Base-by-base conservation (phyloP, 2,113 vertebrate species). In the Orthochromis indermauri region DNA sequence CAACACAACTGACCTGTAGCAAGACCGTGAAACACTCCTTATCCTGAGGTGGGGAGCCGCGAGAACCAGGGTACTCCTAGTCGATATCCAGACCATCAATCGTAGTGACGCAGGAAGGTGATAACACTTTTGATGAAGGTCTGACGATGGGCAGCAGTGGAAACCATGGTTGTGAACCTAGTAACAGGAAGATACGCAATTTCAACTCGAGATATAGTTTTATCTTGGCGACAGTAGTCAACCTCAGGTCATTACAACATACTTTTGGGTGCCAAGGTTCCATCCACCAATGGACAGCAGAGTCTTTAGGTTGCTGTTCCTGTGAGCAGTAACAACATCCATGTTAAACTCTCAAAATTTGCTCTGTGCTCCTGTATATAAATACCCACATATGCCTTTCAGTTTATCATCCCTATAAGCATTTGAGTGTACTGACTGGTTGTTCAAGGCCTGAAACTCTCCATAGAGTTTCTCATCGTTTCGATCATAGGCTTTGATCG, bases 191-290 rank as follows among this genome's bases (percentile, higher is more conserved):
- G 21, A 66, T 19, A 45, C 35, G 40, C 28, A 93, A 55, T 1
- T 83, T 81, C n/a, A 35, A 47, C 21, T 21, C 1, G 26, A 61
- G 12, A 4, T 14, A 21, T 33, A 79, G 31, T 4, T 21, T 61
- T 6, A 16, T 84, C 8, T 68, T 54, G 49, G 12, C 17, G 3
- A 61, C 13, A 68, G 13, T 33, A 47, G 6, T 55, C 26, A 86
- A 40, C 10, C 24, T 80, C 3, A 21, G 54, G 14, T 63, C n/a
- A 68, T 68, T 37, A 68, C 33, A 37, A 13, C 19, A 95, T 91
- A 96, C 96, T 96, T 96, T 49, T 90, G 79, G 51, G 93, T 96
- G 10, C 96, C 95, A 78, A 97, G 96, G 78, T 96, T 96, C 95
- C 94, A 96, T 51, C 96, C 95, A 68, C 95, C 95, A 12, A 96